Evolutionary conservation across 1,140 invertebrate species (phyloP), one percentile per base, ranked within the genome.

Genomic region (Mamestra configurata): DNA sequence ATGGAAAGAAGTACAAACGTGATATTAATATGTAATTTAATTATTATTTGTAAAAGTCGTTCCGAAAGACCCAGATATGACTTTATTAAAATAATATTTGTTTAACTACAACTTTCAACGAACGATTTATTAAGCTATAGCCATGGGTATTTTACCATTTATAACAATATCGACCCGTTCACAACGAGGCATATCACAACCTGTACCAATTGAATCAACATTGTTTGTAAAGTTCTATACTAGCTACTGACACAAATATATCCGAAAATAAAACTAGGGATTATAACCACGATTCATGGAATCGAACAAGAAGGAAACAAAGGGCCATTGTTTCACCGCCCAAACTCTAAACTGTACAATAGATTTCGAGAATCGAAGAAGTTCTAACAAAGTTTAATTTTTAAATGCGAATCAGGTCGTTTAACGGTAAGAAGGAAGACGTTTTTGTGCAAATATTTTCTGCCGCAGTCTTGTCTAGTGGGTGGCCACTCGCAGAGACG

Each of bases 131-230:
- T 93, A 94, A 93, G 93, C 92, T 95, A 95, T 95, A 94, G 91
- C 92, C 92, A 88, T 94, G 92, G 93, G 93, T 94, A 93, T 93
- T 93, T 94, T 90, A 92, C 90, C 89, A 93, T 93, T 93, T 93
- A 94, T 93, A 95, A 95, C 93, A 95, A 94, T 94, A 93, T 94
- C 93, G 92, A 91, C 93, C 88, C 93, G 93, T 94, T 95, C 89
- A 92, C 89, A 95, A 95, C 93, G 93, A 93, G 93, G 90, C 93
- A 87, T 94, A 94, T 95, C 93, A 95, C 93, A 95, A 95, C 93
- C 93, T 93, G 93, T 94, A 93, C 92, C 91, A 95, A 95, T 95
- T 95, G 93, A 95, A 94, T 93, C 91, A 95, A 94, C 92, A 93
- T 94, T 92, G 92, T 95, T 94, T 95, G 93, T 95, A 95, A 94